These are phyloP conservation scores for Echinops telfairi DNA, from an alignment of 2,113 vertebrate genomes.

Conservation along the genomic window DNA sequence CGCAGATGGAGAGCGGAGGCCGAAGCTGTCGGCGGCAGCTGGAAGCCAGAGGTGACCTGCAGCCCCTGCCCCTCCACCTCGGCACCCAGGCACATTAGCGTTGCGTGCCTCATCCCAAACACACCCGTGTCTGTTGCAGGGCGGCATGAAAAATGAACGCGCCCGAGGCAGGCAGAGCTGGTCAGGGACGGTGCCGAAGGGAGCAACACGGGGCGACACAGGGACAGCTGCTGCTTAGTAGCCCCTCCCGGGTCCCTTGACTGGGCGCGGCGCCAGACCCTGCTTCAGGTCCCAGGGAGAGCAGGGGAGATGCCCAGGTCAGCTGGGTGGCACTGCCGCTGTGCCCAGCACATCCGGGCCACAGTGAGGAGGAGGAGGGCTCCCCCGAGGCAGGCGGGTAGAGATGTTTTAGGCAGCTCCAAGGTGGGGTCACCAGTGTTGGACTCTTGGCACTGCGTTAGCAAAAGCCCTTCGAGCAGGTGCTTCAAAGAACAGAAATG, in stretches of 20 bases:
- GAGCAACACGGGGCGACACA: neutral
- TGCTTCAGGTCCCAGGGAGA: neutral
- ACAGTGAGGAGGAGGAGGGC: neutral
- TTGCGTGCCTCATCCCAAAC: neutral
- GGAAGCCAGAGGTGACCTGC: neutral
- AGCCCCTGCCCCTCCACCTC: neutral
- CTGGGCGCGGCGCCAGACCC: neutral
- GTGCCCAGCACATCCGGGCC: neutral
- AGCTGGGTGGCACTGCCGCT: neutral
- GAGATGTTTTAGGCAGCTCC: neutral
- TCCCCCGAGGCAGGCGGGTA: neutral
- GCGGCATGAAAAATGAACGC: conserved; percentile 73
- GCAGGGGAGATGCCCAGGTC: neutral
- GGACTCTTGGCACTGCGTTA: neutral
- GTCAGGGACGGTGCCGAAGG: conserved; percentile 33
- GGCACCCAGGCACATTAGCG: conserved; percentile 1
- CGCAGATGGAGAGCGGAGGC: neutral
- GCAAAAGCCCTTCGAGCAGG: neutral
- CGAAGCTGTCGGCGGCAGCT: neutral
- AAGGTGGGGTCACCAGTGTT: neutral
- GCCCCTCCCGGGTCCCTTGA: neutral
- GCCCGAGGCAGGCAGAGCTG: conserved; percentile 53
- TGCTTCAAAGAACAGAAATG: neutral
- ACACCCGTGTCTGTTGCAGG: conserved; percentile 56
- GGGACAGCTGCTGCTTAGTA: neutral